Evolutionary conservation across 2,797 vertebrate species (phyloP), one percentile per base, ranked within the genome.

Genomic region (Fringilla coelebs): DNA sequence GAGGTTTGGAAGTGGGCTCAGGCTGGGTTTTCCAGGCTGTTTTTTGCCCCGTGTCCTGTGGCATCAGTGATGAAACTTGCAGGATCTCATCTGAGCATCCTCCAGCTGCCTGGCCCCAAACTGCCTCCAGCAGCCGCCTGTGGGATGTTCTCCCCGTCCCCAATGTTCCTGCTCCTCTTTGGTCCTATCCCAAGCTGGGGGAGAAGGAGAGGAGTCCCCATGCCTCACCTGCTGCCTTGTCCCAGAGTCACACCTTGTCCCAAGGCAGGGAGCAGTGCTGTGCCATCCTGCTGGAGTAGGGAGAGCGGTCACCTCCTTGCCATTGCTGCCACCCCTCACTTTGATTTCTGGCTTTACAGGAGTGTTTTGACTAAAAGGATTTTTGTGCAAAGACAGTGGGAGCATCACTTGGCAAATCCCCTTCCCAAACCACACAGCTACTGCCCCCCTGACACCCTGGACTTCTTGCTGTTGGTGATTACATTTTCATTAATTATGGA

Each of bases 321-420:
- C 54, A 17, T 11, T 0, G 2, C 63, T 7, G 3, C 75, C 20
- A 7, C 62, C 17, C 32, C 51, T 85, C 17, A 0, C 74, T 92
- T 93, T 72, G 75, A 67, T 94, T 90, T 88, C 95, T 85, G 78
- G 79, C 26, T 32, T 85, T 87, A 83, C 67, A 85, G 74, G 90
- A 88, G 67, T 74, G 73, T 92, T 97, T 94, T 94, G 78, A 86
- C 94, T 95, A 79, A 96, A 85, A 49, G 84, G 87, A 61, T 96
- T 89, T 95, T 90, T 94, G 89, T 96, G 93, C 18, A 14, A 78
- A 90, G 96, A 26, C 94, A 86, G 92, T 73, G 95, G 96, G 83
- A 97, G 58, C 74, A 86, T 95, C 61, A 6, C 92, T 96, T 85
- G 93, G 95, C 94, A 94, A 70, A 94, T 92, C 92, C 86, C 66